Base-by-base conservation (phyloP, 2,888 invertebrate genomes). In the Timandra comae region DNA sequence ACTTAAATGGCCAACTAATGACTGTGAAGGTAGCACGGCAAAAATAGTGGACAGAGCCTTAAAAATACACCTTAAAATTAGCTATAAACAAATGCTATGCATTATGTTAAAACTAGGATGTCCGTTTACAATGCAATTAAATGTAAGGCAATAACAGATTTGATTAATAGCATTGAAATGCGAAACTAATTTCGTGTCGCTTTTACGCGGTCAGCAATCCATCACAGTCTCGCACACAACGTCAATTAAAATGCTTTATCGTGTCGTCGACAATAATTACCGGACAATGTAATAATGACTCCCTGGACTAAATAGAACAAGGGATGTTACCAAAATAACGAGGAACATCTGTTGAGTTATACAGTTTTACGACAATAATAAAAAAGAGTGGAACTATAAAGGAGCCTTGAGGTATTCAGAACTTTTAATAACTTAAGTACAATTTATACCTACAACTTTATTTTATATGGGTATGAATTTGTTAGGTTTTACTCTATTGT, bases 171-270 rank as follows among this genome's bases (percentile, higher is more conserved):
- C 40, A 41, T 38, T 42, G 46, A 43, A 57, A 57, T 48, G 53
- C 45, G 51, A 49, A 46, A 54, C 52, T 46, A 49, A 46, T 46
- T 54, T 45, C 41, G 31, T 41, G 45, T 45, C 47, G 47, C 47
- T 34, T 46, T 36, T 35, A 44, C 51, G 49, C 47, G 46, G 47
- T 34, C 36, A 23, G 32, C 38, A 38, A 52, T 61, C 46, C 46
- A 52, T 60, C 56, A 60, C 33, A 33, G 52, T 39, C 47, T 35
- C 46, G 52, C 46, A 52, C 50, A 50, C 54, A 46, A 55, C 46
- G 54, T 52, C 55, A 55, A 63, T 62, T 59, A 56, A 60, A 60
- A 52, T 50, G 52, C 43, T 59, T 53, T 53, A 59, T 52, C 42
- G 46, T 46, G 38, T 32, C 37, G 35, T 44, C 43, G 41, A 36